Base-by-base conservation (phyloP, 2,888 invertebrate species). In the Podabrus alpinus region DNA sequence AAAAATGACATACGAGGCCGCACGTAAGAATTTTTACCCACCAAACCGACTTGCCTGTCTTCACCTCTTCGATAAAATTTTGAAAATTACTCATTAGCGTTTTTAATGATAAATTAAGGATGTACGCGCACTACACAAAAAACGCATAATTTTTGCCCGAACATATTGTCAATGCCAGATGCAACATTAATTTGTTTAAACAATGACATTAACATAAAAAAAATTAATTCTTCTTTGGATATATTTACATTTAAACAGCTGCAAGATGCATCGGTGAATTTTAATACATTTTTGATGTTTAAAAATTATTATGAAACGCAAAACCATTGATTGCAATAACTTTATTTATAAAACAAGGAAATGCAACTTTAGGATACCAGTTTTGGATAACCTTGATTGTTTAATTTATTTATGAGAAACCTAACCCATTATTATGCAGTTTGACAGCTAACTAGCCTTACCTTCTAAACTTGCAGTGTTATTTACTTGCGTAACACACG, bases 361-460 rank as follows among this genome's bases (percentile, higher is more conserved):
- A 82, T 74, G 77, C 76, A 69, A 78, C 80, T 83, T 83, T 83
- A 80, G 83, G 82, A 80, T 81, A 84, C 84, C 83, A 84, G 84
- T 85, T 85, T 85, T 77, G 84, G 85, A 84, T 85, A 84, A 84
- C 85, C 85, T 85, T 85, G 85, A 83, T 82, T 81, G 82, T 84
- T 85, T 84, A 84, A 84, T 85, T 85, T 84, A 85, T 85, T 85
- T 85, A 85, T 84, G 84, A 82, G 84, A 84, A 84, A 85, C 84
- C 84, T 84, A 85, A 81, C 85, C 84, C 84, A 84, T 85, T 84
- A 85, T 84, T 83, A 83, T 83, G 81, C 81, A 82, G 82, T 84
- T 84, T 83, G 83, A 83, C 84, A 83, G 82, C 80, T 83, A 64
- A 64, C 19, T 72, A 84, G 83, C 84, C 82, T 83, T 83, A 82